Evolutionary conservation across 2,113 vertebrate genomes (phyloP).

Genomic region (Promerops cafer): DNA sequence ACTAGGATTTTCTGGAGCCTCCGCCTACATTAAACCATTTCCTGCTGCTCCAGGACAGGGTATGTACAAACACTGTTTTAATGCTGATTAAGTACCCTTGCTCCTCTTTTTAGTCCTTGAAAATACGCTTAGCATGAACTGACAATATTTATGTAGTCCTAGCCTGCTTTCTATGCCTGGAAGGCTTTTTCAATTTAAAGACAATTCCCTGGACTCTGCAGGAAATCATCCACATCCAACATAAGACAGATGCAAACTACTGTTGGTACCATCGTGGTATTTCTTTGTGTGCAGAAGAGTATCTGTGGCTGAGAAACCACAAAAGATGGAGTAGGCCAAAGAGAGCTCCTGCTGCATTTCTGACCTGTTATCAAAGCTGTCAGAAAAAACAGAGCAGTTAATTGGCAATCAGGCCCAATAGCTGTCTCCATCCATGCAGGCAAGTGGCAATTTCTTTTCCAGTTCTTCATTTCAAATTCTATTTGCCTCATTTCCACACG

Average conservation of each 20-base stretch:
- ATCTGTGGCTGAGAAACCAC: background rate
- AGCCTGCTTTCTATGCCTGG: background rate
- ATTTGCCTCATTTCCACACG: background rate
- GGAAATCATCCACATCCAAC: background rate
- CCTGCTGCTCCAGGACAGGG: background rate
- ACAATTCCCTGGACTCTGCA: background rate
- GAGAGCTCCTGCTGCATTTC: background rate
- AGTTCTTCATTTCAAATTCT: slow-evolving; percentile 34
- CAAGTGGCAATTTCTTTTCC: background rate
- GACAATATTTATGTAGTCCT: background rate
- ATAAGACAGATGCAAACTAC: background rate
- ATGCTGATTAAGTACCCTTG: background rate
- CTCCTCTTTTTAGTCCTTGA: background rate
- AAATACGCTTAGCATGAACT: background rate
- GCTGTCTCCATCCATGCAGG: background rate
- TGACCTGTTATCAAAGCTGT: background rate
- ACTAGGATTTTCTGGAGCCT: background rate
- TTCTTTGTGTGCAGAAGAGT: background rate
- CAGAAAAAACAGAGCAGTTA: background rate
- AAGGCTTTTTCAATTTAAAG: background rate
- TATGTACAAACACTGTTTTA: background rate
- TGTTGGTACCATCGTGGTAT: rapidly evolving
- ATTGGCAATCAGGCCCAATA: background rate
- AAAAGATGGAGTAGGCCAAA: background rate
- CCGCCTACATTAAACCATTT: background rate